Percentiles rank a stretch among this genome's conserved stretches.
phyloP scores from a whole-genome alignment of 2,797 vertebrate species.

The Rhadinocentrus ornatus region DNA sequence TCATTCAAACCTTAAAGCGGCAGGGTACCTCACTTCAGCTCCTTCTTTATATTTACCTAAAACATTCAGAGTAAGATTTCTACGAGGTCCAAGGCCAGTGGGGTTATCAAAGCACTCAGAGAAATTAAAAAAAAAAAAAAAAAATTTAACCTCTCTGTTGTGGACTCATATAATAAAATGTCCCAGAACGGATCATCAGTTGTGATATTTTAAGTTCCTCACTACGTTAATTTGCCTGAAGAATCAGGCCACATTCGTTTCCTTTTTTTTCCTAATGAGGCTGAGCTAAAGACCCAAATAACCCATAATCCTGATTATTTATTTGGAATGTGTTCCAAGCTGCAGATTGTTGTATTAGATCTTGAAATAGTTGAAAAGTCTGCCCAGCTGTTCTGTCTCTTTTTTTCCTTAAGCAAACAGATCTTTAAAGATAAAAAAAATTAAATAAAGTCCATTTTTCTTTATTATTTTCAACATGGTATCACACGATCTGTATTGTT shows the following conservation, averaged over 20 bases:
- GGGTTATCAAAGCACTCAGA: slow-evolving; percentile 64
- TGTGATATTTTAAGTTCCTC: slow-evolving; percentile 78
- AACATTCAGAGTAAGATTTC: slow-evolving; percentile 57
- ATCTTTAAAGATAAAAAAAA: slow-evolving; percentile 1
- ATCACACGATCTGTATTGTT: slow-evolving; percentile 40
- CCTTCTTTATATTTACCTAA: slow-evolving; percentile 67
- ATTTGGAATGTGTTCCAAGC: slow-evolving; percentile 55
- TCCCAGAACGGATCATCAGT: slow-evolving; percentile 70
- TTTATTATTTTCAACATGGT: slow-evolving; percentile 23
- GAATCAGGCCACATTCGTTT: slow-evolving; percentile 78
- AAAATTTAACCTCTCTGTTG: slow-evolving; percentile 46
- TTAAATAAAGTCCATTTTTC: slow-evolving; percentile 25
- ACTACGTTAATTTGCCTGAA: slow-evolving; percentile 77
- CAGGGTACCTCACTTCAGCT: slow-evolving; percentile 57
- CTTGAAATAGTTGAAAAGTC: slow-evolving; percentile 50
- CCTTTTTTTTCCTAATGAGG: slow-evolving; percentile 70
- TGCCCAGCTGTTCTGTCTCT: neutral
- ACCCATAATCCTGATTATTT: slow-evolving; percentile 73
- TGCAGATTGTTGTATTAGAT: slow-evolving; percentile 42
- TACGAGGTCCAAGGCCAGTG: slow-evolving; percentile 67
- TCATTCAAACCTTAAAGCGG: slow-evolving; percentile 75
- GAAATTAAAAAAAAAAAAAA: too few relatives aligned
- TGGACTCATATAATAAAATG: slow-evolving; percentile 65
- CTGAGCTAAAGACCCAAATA: slow-evolving; percentile 73
- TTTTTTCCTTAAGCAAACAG: neutral